A percentile compares a stretch with the other conserved stretches of the same genome.
phyloP scores from a whole-genome alignment of 2,888 invertebrate genomes.

The Phrixothrix hirtus region DNA sequence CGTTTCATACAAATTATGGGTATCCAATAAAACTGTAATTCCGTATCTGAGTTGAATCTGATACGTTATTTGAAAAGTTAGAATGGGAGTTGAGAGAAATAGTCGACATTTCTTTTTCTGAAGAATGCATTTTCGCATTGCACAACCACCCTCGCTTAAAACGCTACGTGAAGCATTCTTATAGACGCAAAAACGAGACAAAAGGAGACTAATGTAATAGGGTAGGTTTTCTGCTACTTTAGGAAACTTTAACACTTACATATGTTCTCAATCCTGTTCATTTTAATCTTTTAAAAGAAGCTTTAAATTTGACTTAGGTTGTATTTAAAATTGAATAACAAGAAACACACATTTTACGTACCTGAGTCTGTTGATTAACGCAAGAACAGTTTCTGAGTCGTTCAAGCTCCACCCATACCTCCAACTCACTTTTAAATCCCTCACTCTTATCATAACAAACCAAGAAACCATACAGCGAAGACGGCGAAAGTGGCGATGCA shows the following conservation, averaged over 20 bases:
- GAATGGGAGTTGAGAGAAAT: not conserved
- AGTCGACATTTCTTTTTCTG: conserved; percentile 19
- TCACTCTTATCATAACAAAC: conserved; percentile 42
- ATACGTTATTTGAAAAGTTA: conserved; percentile 5
- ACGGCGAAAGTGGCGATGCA: conserved; percentile 54
- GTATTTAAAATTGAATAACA: too few relatives aligned
- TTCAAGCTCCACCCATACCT: conserved; percentile 23
- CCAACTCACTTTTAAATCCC: conserved; percentile 14
- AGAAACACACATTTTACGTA: conserved; percentile 19
- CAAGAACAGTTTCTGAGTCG: conserved; percentile 46
- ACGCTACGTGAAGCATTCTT: conserved; percentile 10
- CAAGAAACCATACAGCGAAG: conserved; percentile 48
- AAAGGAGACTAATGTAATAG: conserved; percentile 24
- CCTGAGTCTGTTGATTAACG: conserved; percentile 49
- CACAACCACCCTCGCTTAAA: conserved; percentile 8
- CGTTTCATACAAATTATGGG: not conserved
- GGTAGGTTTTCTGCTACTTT: conserved; percentile 10
- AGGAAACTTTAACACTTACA: conserved; percentile 15
- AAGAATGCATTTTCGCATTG: conserved; percentile 16
- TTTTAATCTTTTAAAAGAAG: too few relatives aligned
- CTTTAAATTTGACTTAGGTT: too few relatives aligned
- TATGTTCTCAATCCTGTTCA: conserved; percentile 13
- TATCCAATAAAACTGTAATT: not conserved
- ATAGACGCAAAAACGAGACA: conserved; percentile 24
- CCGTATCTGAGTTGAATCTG: conserved; percentile 3